phyloP scores from a whole-genome alignment of 2,888 invertebrate genomes.

The Kryphioiulus occultus region DNA sequence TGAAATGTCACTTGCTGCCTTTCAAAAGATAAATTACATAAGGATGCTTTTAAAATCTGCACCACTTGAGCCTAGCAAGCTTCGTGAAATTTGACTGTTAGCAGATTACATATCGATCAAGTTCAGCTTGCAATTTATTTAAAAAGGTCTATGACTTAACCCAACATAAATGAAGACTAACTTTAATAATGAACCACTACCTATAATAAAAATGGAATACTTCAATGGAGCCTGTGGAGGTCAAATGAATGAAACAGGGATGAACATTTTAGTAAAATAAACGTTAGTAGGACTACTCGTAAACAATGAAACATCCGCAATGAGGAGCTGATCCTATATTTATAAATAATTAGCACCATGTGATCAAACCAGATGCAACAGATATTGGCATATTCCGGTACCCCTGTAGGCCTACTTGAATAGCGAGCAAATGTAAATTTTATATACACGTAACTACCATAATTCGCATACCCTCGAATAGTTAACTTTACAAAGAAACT shows the following conservation, averaged over 20 bases:
- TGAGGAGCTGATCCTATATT: background rate
- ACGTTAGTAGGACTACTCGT: background rate
- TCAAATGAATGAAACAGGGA: background rate
- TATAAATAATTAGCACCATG: background rate
- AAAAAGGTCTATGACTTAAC: too few relatives aligned
- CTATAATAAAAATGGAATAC: background rate
- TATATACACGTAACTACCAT: too few relatives aligned
- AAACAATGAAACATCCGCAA: background rate
- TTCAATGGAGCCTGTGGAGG: background rate
- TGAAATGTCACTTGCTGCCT: background rate
- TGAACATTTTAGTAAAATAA: background rate
- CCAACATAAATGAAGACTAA: too few relatives aligned
- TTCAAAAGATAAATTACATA: background rate
- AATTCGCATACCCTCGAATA: too few relatives aligned
- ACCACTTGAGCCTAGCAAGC: background rate
- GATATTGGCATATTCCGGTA: background rate
- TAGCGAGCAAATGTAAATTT: too few relatives aligned
- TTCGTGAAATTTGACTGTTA: background rate
- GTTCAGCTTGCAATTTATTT: too few relatives aligned
- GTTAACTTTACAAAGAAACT: too few relatives aligned
- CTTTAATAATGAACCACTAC: slow-evolving; percentile 18
- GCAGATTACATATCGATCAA: too few relatives aligned
- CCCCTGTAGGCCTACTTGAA: too few relatives aligned
- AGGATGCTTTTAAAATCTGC: background rate
- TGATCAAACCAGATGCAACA: background rate